Evolutionary conservation across 1,140 invertebrate genomes (phyloP), one percentile per base, ranked within the genome.

Genomic region (Drosophila parvula): DNA sequence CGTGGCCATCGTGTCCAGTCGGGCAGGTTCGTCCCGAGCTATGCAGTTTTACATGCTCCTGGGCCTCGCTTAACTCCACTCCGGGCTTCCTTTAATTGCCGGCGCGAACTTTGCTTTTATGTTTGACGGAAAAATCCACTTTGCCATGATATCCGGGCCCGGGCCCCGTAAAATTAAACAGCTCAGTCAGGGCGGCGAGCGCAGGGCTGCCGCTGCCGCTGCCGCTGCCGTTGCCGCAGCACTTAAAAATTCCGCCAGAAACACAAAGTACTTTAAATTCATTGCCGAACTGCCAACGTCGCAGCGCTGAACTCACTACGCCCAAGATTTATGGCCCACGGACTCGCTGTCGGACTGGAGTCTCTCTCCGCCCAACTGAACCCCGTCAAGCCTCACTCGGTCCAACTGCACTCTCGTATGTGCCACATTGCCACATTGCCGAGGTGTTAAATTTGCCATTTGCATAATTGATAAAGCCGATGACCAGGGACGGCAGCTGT

Each of bases 71-170:
- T 22, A 14, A 22, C 50, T 41, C 12, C 32, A 44, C 59, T 48
- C n/a, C 43, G 59, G 50, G 32, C 28, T 47, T 45, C 45, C 45
- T 67, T 76, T 88, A 75, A 75, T 70, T 75, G 64, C 68, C 71
- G 73, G 51, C 44, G 70, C 59, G 67, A 83, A 88, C 56, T 83
- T 78, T 86, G 69, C 82, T 80, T 89, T 88, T 89, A 83, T 88
- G 79, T 80, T 83, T 89, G 76, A 88, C 83, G 83, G 83, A 88
- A 88, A 89, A 88, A 88, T 89, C 77, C 84, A 88, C 84, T 88
- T 88, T 88, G 84, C 83, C 62, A 59, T 89, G 84, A 89, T 83
- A 88, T 88, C 83, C 83, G 84, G 83, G 50, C 57, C 45, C 28
- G 38, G 27, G 76, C 61, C 48, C 43, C 53, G 70, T 79, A 68